phyloP scores from a whole-genome alignment of 2,113 vertebrate genomes.

The Mormyrus lacerda region DNA sequence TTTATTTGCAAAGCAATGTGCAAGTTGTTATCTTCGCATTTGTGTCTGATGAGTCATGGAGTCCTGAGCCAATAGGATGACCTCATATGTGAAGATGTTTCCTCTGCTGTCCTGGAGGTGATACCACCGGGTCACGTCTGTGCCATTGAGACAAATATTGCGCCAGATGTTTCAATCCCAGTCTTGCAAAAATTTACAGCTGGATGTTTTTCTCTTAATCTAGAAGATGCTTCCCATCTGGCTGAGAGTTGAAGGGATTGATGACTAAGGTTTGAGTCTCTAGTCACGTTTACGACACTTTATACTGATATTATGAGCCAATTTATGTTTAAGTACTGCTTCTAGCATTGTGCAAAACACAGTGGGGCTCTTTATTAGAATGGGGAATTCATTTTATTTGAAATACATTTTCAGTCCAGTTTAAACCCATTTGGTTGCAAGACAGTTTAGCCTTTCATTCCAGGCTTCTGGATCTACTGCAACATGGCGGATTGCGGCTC shows the following conservation, averaged over 20 bases:
- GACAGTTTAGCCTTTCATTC: neutral
- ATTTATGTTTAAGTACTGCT: neutral
- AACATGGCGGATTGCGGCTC: neutral
- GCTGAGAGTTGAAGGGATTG: neutral
- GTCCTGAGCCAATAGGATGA: neutral
- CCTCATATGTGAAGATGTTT: neutral
- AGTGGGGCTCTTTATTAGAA: neutral
- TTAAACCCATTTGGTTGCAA: neutral
- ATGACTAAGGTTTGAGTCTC: neutral
- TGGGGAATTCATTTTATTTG: neutral
- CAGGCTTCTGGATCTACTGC: neutral
- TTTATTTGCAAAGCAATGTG: neutral
- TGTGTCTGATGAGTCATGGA: neutral
- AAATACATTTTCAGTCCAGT: neutral
- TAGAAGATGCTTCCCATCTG: conserved; percentile 2
- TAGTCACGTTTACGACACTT: neutral
- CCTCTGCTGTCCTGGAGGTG: neutral
- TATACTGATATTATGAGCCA: neutral
- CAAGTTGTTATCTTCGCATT: neutral
- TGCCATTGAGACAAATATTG: neutral
- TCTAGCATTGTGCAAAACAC: neutral
- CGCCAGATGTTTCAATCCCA: neutral
- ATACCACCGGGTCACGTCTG: neutral
- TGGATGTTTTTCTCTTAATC: neutral
- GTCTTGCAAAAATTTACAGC: neutral